A percentile compares a stretch with the other conserved stretches of the same genome.
Evolutionary conservation across 2,797 vertebrate genomes (phyloP).

Genomic region (Rachycentron canadum): DNA sequence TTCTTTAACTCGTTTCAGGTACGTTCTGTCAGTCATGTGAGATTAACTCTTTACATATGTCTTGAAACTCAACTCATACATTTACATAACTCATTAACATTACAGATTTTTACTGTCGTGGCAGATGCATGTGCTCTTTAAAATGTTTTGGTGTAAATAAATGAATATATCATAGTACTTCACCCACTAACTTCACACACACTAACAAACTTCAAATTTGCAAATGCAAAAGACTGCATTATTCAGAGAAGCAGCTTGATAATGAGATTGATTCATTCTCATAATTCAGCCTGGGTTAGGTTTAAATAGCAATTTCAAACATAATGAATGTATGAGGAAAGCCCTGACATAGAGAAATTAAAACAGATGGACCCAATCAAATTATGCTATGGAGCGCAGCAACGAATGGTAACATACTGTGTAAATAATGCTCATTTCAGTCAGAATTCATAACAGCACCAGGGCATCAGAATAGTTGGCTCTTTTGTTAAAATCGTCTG

Average conservation of each 20-base stretch:
- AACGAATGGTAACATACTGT: background rate
- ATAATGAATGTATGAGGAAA: background rate
- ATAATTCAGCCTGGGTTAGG: background rate
- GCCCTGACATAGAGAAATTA: background rate
- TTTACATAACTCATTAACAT: no score
- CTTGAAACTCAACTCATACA: background rate
- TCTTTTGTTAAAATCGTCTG: background rate
- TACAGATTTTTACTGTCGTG: no score
- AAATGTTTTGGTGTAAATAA: no score
- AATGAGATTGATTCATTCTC: constrained; percentile 24
- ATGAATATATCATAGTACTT: no score
- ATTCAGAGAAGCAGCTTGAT: constrained; percentile 12
- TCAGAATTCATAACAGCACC: background rate
- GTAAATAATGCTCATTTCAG: background rate
- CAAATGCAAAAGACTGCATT: constrained; percentile 7
- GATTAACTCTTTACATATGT: background rate
- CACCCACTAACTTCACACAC: no score
- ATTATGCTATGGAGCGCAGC: background rate
- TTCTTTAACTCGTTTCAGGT: constrained; percentile 97
- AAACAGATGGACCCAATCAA: background rate
- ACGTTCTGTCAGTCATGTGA: background rate
- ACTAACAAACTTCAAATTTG: no score
- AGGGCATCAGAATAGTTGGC: background rate
- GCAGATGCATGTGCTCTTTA: no score
- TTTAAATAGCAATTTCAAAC: constrained; percentile 11